Base-by-base conservation (phyloP, 1,140 invertebrate species). In the Drosophila serrata region DNA sequence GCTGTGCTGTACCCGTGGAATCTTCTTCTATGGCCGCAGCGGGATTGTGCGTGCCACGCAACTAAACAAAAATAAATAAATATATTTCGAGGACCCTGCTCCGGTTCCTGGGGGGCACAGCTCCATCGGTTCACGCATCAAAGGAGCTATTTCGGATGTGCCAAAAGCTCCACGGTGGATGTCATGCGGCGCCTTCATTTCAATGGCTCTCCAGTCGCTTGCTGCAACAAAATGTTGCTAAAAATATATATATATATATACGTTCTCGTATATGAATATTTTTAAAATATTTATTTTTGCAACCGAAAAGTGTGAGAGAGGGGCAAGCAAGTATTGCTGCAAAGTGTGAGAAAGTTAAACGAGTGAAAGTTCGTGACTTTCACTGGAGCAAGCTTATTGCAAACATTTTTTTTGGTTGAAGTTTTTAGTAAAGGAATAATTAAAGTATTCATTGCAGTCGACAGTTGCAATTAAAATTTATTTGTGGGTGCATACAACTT, bases 171-270 rank as follows among this genome's bases (percentile, higher is more conserved):
- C 65, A 29, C 22, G 29, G 68, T 58, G 51, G 67, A 59, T 72
- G 65, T 72, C 69, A 72, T 72, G 69, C 35, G 42, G 69, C 67
- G 69, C 69, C 27, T 72, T 72, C 42, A 70, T 35, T 72, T 72
- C 51, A 22, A 72, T 59, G 48, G 68, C 65, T 69, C 65, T 69
- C 37, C 29, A 67, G 61, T 43, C 51, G 62, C 45, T 27, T 27
- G 9, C 27, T 65, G 46, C 68, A 58, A 42, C 51, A 49, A 59
- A 69, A 58, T 48, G 65, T 46, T 56, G 40, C n/a, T n/a, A 5
- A 6, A 45, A 69, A 69, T 55, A 35, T 11, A 37, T 67, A 51
- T n/a, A n/a, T n/a, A 67, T 40, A 68, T 29, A 24, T 49, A 65
- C n/a, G 15, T 24, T 15, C n/a, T 42, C 27, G 39, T 29, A 46